A percentile compares a stretch with the other conserved stretches of the same genome.
Evolutionary conservation across 2,113 vertebrate species (phyloP).

Genomic region (Halcyon malimbica): DNA sequence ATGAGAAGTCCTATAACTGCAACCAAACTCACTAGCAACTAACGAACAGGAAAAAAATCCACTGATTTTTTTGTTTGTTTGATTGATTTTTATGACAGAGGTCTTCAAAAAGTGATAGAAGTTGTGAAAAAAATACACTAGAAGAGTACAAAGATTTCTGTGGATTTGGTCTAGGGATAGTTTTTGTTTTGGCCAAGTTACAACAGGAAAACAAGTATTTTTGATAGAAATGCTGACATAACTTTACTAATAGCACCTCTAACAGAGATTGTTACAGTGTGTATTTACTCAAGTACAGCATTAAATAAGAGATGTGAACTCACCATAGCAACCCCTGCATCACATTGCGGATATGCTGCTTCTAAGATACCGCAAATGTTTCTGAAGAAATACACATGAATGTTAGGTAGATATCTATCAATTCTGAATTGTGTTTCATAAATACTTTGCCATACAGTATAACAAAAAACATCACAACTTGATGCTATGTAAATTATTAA

Average conservation of each 20-base stretch:
- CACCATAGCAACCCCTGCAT: constrained; percentile 60
- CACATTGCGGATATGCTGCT: constrained; percentile 49
- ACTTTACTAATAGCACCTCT: constrained; percentile 3
- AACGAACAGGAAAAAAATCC: not conserved
- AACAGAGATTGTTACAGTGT: not conserved
- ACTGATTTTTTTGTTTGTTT: not conserved
- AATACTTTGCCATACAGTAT: not conserved
- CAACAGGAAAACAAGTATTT: constrained; percentile 50
- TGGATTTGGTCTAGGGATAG: not conserved
- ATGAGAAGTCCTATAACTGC: not conserved
- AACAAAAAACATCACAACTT: not conserved
- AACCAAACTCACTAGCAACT: not conserved
- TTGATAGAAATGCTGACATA: constrained; percentile 54
- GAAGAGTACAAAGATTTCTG: not conserved
- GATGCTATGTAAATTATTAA: not conserved
- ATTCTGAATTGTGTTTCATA: not conserved
- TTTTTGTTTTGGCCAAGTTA: not conserved
- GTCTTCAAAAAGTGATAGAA: not conserved
- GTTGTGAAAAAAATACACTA: not conserved
- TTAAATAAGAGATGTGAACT: constrained; percentile 65
- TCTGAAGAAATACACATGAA: constrained; percentile 43
- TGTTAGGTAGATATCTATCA: constrained; percentile 23
- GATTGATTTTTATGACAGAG: not conserved
- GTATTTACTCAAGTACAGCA: constrained; percentile 67
- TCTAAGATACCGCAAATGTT: constrained; percentile 45